Percentiles rank a stretch among this genome's conserved stretches.
Conservation (phyloP, 2,113 vertebrate species). For the Dendropsophus ebraccatus region DNA sequence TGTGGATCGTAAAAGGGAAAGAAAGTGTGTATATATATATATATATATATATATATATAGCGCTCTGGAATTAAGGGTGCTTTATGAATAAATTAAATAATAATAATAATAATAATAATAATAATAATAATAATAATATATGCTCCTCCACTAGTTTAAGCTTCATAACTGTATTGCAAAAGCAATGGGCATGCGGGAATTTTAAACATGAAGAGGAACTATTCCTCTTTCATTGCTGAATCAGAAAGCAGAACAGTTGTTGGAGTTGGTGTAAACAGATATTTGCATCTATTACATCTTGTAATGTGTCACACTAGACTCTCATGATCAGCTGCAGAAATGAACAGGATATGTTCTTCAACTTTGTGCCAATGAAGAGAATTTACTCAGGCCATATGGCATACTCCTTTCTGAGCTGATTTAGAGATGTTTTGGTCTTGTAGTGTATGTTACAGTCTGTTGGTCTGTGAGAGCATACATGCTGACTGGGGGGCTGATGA, state of each 20-base stretch:
- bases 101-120: too few species aligned
- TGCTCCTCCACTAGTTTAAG: too few species aligned
- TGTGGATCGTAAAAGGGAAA: too few species aligned
- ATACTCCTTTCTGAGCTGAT: background rate
- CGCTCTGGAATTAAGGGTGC: too few species aligned
- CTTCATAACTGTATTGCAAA: too few species aligned
- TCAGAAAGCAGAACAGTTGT: conserved; percentile 1
- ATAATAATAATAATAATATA: too few species aligned
- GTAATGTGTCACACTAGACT: background rate
- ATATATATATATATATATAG: too few species aligned
- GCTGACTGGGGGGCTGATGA: background rate
- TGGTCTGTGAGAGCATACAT: background rate
- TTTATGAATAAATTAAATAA: too few species aligned
- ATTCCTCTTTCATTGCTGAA: background rate
- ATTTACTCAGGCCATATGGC: background rate
- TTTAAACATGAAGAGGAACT: too few species aligned
- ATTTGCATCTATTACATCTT: conserved; percentile 10
- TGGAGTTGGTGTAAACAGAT: background rate
- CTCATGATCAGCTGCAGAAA: background rate
- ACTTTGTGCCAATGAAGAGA: background rate
- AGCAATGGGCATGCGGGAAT: too few species aligned
- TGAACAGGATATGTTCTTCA: background rate
- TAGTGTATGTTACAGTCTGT: background rate
- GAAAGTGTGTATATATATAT: too few species aligned
- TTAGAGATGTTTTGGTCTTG: background rate